Conservation (phyloP, 2,797 vertebrate genomes). For the Oreochromis mossambicus region DNA sequence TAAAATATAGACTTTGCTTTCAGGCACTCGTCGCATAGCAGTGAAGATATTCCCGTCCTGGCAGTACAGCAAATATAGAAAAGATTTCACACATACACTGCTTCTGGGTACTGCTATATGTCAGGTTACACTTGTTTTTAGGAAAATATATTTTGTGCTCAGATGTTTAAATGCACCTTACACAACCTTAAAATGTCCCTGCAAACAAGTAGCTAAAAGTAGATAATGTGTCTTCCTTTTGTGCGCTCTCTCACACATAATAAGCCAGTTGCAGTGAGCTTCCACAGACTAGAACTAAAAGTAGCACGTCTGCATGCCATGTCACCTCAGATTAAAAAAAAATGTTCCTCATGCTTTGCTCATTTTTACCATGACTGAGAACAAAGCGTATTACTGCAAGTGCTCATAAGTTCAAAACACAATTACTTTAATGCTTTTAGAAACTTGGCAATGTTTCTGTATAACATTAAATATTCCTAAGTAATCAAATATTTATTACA, state of each 20-base stretch:
- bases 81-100: background rate
- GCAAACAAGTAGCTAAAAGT: background rate
- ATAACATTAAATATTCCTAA: background rate
- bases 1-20: background rate
- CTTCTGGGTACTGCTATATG: background rate
- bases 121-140: background rate
- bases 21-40: background rate
- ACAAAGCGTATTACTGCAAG: background rate
- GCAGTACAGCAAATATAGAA: background rate
- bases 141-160: background rate
- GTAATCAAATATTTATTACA: background rate
- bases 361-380: background rate
- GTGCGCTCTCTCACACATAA: background rate
- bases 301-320: background rate
- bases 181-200: background rate
- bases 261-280: conserved; percentile 4
- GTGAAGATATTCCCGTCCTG: background rate
- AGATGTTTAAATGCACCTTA: conserved; percentile 7
- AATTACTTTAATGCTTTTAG: background rate
- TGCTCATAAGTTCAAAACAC: background rate
- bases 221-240: background rate
- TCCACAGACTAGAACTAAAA: background rate
- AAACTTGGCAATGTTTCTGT: background rate
- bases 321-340: background rate
- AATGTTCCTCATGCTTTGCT: background rate